These are phyloP conservation scores for Toxostoma redivivum DNA, from an alignment of 2,113 vertebrate genomes.

Conservation along the genomic window DNA sequence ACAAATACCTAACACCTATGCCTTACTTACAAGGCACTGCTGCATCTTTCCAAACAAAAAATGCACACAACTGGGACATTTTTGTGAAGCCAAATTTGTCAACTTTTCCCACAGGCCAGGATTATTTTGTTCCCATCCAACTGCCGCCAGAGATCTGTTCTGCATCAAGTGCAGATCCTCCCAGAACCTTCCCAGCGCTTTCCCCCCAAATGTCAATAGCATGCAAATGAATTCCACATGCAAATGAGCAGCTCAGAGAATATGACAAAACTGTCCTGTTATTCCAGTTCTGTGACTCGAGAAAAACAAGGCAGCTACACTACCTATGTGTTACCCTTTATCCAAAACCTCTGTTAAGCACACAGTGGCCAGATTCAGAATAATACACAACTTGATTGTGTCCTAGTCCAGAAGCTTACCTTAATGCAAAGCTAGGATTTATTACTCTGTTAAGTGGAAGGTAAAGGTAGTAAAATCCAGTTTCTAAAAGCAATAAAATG, in stretches of 20 bases:
- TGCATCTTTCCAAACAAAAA: constrained; percentile 26
- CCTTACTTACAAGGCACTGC: not conserved
- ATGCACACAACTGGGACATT: not conserved
- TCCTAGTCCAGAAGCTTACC: not conserved
- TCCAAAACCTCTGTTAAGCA: not conserved
- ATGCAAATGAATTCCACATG: constrained; percentile 60
- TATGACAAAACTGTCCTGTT: not conserved
- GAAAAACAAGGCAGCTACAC: not conserved
- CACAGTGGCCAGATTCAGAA: not conserved
- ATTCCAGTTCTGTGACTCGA: not conserved
- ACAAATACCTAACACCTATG: not conserved
- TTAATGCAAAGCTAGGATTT: not conserved
- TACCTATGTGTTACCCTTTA: not conserved
- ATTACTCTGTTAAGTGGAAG: not conserved
- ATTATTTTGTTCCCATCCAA: constrained; percentile 33
- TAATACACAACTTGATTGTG: not conserved
- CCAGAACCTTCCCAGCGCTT: not conserved
- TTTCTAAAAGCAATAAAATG: not conserved
- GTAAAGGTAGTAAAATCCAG: not conserved
- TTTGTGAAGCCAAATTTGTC: constrained; percentile 33
- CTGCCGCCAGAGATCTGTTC: constrained; percentile 32
- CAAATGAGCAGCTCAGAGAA: constrained; percentile 51
- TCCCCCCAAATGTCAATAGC: constrained; percentile 42
- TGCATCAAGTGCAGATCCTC: not conserved
- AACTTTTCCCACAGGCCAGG: constrained; percentile 17